Conservation (phyloP, 1,140 invertebrate species). For the Trissolcus basalis region DNA sequence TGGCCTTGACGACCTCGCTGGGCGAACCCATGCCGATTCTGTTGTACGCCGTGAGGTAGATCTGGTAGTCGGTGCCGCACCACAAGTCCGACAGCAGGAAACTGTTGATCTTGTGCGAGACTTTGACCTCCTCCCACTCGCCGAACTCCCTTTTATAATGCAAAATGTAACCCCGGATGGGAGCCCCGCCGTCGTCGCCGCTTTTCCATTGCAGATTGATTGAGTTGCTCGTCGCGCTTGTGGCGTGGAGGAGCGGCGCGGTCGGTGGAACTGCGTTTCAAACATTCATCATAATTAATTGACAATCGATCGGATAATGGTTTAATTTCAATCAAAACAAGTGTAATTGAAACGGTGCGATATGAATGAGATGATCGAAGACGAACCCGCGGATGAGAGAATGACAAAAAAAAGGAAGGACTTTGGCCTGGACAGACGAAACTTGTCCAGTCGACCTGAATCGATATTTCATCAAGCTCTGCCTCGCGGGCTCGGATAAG, state of each 20-base stretch:
- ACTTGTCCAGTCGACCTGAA: too few relatives aligned
- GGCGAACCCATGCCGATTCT: constrained; percentile 91
- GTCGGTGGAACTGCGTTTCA: constrained; percentile 75
- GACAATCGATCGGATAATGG: not conserved
- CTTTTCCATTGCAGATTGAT: constrained; percentile 78
- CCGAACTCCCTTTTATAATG: constrained; percentile 92
- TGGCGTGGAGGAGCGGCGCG: constrained; percentile 76
- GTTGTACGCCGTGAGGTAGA: constrained; percentile 92
- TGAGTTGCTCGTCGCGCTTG: constrained; percentile 77
- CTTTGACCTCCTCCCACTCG: constrained; percentile 91
- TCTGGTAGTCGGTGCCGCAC: constrained; percentile 90
- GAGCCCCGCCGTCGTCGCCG: constrained; percentile 76
- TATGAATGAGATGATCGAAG: too few relatives aligned
- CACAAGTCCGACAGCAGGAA: constrained; percentile 87
- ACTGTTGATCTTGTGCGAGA: constrained; percentile 85
- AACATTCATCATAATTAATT: not conserved
- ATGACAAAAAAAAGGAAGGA: too few relatives aligned
- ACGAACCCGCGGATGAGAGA: too few relatives aligned
- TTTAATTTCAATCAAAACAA: not conserved
- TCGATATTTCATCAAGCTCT: too few relatives aligned
- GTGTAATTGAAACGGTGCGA: not conserved
- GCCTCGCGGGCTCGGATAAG: too few relatives aligned
- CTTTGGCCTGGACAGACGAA: too few relatives aligned
- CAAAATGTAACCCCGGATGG: constrained; percentile 84
- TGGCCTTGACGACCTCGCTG: constrained; percentile 89